Evolutionary conservation across 92 coral and sea anemone genomes (phyloP).

Genomic region (Pocillopora grandis): DNA sequence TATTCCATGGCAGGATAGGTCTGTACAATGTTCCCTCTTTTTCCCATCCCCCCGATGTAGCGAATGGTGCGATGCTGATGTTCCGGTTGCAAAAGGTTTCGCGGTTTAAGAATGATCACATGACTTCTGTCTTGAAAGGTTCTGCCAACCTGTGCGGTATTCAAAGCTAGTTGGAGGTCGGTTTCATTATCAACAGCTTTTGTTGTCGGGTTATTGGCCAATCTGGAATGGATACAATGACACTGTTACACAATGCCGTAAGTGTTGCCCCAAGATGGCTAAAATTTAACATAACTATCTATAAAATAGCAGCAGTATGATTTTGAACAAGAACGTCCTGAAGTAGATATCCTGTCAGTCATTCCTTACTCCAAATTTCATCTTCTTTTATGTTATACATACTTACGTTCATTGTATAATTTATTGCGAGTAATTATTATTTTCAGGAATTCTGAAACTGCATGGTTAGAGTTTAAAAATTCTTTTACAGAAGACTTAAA

Average conservation of each 20-base stretch:
- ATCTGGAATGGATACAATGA: neutral
- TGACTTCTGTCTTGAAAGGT: slow-evolving; percentile 59
- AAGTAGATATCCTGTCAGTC: no score
- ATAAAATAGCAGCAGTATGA: no score
- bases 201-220: slow-evolving; percentile 33
- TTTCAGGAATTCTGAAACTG: no score
- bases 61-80: slow-evolving; percentile 33
- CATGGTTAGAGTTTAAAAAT: no score
- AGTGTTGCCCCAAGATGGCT: neutral
- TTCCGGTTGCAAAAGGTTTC: slow-evolving; percentile 13
- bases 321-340: no score
- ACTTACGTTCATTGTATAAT: no score
- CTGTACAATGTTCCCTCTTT: slow-evolving; percentile 57
- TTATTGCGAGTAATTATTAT: no score
- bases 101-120: slow-evolving; percentile 36
- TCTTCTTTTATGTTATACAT: no score
- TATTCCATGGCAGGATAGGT: slow-evolving; percentile 60
- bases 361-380: no score
- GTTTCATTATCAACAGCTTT: slow-evolving; percentile 39
- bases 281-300: no score
- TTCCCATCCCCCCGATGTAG: slow-evolving; percentile 59
- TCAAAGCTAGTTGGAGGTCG: slow-evolving; percentile 45
- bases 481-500: no score
- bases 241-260: neutral
- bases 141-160: slow-evolving; percentile 51